Base-by-base conservation (phyloP, 2,888 invertebrate species). In the Drosophila meridionalis region DNA sequence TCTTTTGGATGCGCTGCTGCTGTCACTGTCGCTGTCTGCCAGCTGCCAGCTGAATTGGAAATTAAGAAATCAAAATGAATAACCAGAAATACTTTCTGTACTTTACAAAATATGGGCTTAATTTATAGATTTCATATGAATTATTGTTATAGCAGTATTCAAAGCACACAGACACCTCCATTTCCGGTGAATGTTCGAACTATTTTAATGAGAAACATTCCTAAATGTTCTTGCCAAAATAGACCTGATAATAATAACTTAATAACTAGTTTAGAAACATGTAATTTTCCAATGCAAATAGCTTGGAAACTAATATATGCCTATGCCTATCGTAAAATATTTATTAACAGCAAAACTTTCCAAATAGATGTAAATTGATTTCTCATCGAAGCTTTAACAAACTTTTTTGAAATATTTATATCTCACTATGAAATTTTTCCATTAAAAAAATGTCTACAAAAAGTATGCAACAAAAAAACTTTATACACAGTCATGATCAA, bases 391-490 rank as follows among this genome's bases (percentile, higher is more conserved):
- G 0, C 36, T 8, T 0, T 9, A 3, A 36, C 9, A 36, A 11
- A 11, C 2, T 36, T 9, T 9, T 9, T 36, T 11, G 9, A 36
- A 2, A 11, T 4, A 2, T 11, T 36, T 36, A 1, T 3, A 36
- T 36, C n/a, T n/a, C n/a, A n/a, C n/a, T n/a, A n/a, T n/a, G n/a
- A 11, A 6, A 7, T 40, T 7, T 2, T 20, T 7, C 4, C 43
- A 9, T 8, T 43, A 8, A 8, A 12, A 11, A 55, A 28, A 26
- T 9, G 40, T 58, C 3, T 74, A 2, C 65, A 50, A 66, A 62
- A 75, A 75, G 75, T 75, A 75, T 70, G 75, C 75, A 75, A 75
- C 50, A 62, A 62, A 75, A 75, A 75, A 60, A 47, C n/a, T 9
- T 2, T 2, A 4, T 26, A 2, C 0, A 0, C n/a, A 20, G 11